Percentiles rank a stretch among this genome's conserved stretches.
phyloP scores from a whole-genome alignment of 2,888 invertebrate genomes.

The Mayetiola destructor region DNA sequence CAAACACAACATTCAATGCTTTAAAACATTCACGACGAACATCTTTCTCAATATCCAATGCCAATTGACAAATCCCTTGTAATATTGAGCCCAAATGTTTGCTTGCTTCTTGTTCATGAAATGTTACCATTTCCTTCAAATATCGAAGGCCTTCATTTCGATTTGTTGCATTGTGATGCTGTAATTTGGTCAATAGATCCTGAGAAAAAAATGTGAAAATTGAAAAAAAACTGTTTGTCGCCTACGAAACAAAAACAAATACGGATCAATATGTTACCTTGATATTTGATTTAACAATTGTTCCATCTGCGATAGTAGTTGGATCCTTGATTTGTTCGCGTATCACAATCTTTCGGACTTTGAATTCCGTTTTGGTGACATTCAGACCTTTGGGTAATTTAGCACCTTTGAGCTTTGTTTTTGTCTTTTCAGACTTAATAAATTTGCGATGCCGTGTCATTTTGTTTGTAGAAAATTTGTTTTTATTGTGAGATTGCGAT shows the following conservation, averaged over 20 bases:
- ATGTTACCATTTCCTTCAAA: slow-evolving; percentile 24
- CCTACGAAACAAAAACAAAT: background rate
- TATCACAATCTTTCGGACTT: slow-evolving; percentile 74
- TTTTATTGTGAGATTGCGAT: too few relatives aligned
- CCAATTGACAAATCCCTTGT: slow-evolving; percentile 50
- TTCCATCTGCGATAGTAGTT: slow-evolving; percentile 53
- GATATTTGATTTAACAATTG: slow-evolving; percentile 53
- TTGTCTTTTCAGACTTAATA: slow-evolving; percentile 70
- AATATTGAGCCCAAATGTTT: slow-evolving; percentile 52
- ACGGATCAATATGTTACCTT: slow-evolving; percentile 18
- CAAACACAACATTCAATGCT: slow-evolving; percentile 32
- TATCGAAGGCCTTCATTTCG: slow-evolving; percentile 28
- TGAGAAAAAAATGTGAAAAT: slow-evolving; percentile 18
- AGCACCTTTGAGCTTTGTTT: slow-evolving; percentile 65
- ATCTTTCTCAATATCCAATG: slow-evolving; percentile 54
- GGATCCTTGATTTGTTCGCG: slow-evolving; percentile 52
- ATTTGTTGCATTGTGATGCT: slow-evolving; percentile 35
- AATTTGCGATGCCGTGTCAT: slow-evolving; percentile 49
- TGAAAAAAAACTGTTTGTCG: background rate
- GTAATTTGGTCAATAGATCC: slow-evolving; percentile 36
- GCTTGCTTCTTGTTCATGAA: slow-evolving; percentile 27
- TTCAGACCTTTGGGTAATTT: slow-evolving; percentile 76
- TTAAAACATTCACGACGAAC: slow-evolving; percentile 38
- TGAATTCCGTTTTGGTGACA: slow-evolving; percentile 77
- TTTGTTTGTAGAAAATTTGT: too few relatives aligned